phyloP scores from a whole-genome alignment of 2,888 invertebrate species.

The Drosophila acutilabella region DNA sequence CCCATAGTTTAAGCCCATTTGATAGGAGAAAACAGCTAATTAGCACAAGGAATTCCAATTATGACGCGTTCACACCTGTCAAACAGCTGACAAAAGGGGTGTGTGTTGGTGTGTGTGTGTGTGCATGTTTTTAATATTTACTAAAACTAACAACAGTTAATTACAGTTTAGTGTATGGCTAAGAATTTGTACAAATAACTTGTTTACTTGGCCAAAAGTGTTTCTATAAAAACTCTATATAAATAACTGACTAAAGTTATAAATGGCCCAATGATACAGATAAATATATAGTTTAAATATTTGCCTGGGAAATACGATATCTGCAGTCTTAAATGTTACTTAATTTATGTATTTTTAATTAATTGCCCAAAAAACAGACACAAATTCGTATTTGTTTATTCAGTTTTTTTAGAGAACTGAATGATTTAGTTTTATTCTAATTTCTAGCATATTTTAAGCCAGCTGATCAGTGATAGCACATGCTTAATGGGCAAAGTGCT shows the following conservation, averaged over 20 bases:
- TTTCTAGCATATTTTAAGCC: not conserved
- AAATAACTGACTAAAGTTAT: constrained; percentile 1
- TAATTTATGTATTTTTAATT: constrained; percentile 1
- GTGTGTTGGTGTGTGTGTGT: not conserved
- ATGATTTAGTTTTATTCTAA: not conserved
- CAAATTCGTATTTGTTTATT: not conserved
- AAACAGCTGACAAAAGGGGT: not conserved
- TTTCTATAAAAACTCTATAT: not conserved
- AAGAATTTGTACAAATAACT: constrained; percentile 12
- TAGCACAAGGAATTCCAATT: not conserved
- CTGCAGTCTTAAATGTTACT: not conserved
- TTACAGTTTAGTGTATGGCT: not conserved
- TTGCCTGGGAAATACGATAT: too few relatives aligned
- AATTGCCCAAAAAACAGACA: not conserved
- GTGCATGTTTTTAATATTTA: not conserved
- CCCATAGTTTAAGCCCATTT: not conserved
- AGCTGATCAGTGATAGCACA: too few relatives aligned
- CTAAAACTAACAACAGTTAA: not conserved
- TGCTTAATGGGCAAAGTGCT: not conserved
- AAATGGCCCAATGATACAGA: too few relatives aligned
- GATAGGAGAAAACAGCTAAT: not conserved
- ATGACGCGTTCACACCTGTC: constrained; percentile 10
- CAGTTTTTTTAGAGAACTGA: not conserved
- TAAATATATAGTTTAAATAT: too few relatives aligned
- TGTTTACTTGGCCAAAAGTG: not conserved